phyloP scores from a whole-genome alignment of 2,113 vertebrate species.

The Smithornis capensis region DNA sequence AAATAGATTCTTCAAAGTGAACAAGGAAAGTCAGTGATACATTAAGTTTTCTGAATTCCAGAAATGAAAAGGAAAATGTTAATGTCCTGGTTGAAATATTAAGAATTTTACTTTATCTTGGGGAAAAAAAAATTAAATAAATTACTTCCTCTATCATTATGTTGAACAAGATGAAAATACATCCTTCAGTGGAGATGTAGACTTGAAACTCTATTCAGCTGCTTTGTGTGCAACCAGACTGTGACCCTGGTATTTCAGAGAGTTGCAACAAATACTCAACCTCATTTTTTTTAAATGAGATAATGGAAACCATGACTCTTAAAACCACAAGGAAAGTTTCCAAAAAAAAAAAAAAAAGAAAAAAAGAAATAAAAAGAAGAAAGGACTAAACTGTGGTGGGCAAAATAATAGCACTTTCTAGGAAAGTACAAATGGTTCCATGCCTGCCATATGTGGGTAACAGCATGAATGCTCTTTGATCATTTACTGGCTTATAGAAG shows the following conservation, averaged over 20 bases:
- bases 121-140: no score
- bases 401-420: not conserved
- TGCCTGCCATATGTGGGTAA: not conserved
- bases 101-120: not conserved
- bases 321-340: not conserved
- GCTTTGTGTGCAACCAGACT: not conserved
- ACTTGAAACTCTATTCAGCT: not conserved
- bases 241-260: not conserved
- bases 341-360: not conserved
- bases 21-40: not conserved
- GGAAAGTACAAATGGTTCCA: not conserved
- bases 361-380: not conserved
- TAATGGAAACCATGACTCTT: constrained; percentile 12
- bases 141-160: not conserved
- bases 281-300: constrained; percentile 12
- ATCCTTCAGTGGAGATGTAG: not conserved
- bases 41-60: not conserved
- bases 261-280: not conserved
- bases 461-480: not conserved
- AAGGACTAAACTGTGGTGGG: not conserved
- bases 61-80: not conserved
- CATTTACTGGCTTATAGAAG: not conserved
- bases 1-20: not conserved
- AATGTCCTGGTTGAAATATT: not conserved
- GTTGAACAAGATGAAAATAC: not conserved